Base-by-base conservation (phyloP, 23 tunicate genomes). In the Phallusia fumigata region DNA sequence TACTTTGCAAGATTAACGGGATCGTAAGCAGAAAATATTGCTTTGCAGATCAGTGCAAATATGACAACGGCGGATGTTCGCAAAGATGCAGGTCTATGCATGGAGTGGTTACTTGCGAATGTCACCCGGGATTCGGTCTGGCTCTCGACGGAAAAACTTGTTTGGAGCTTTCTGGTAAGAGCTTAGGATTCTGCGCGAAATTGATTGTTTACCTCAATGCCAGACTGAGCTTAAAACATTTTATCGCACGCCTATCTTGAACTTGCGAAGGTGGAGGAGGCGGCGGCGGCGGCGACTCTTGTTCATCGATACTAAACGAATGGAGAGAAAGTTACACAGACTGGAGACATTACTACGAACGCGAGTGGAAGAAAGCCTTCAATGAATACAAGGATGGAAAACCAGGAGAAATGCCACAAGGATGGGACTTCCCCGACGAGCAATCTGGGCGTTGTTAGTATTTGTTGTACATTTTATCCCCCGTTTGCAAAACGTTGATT, bases 31-130 rank as follows among this genome's bases (percentile, higher is more conserved):
- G n/a, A n/a, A n/a, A n/a, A 51, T 18, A 13, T 13, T 51, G 15
- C 15, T 51, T 51, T 79, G 24, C 77, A 87, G 91, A 87, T 76
- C 86, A 82, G 58, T 87, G 91, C 58, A 40, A 75, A 36, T 58
- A 82, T 40, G 30, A 51, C 32, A 88, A 88, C 49, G 87, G 84
- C 19, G 88, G 84, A 19, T 88, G 93, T 35, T 44, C 53, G 5
- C 93, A 88, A 50, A 65, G n/a, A 15, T 88, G 93, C 65, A 31
- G 40, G 10, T 35, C 35, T 44, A 36, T 69, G 0, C 74, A 87
- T 44, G 72, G 45, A 32, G 12, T n/a, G 52, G 84, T 73, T 36
- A 45, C 36, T 19, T 88, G 93, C 58, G 26, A 35, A 18, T 88
- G 93, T 75, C 83, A 74, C n/a, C 35, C 64, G 0, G 84, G 84